Conservation (phyloP, 1,140 invertebrate genomes). For the Vollenhovia emeryi region DNA sequence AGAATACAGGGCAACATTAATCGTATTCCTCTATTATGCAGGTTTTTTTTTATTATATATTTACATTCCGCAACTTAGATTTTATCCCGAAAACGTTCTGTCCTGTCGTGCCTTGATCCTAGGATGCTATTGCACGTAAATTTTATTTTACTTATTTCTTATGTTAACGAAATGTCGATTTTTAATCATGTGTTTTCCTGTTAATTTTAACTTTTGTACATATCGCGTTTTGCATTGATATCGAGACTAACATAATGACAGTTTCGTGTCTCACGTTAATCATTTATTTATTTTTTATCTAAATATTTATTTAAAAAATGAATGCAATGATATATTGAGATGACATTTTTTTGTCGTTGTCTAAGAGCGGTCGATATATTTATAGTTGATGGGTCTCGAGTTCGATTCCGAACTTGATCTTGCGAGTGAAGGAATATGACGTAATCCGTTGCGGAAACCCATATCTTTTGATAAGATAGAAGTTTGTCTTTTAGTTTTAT, state of each 20-base stretch:
- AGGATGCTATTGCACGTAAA: constrained; percentile 21
- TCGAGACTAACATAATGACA: not conserved
- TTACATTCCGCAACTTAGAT: constrained; percentile 35
- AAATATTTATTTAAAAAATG: not conserved
- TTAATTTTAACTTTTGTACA: not conserved
- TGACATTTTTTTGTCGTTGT: not conserved
- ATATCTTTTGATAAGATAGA: not conserved
- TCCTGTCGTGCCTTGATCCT: constrained; percentile 28
- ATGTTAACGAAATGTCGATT: not conserved
- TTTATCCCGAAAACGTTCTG: constrained; percentile 37
- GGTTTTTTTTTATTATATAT: constrained; percentile 13
- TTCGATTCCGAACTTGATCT: not conserved
- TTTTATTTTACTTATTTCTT: not conserved
- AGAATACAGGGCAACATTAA: not conserved
- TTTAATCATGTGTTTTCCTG: not conserved
- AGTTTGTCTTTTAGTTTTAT: not conserved
- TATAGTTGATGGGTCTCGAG: not conserved
- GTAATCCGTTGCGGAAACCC: not conserved
- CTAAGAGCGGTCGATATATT: not conserved
- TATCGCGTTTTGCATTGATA: not conserved
- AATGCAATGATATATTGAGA: not conserved
- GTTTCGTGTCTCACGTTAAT: not conserved
- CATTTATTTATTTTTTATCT: not conserved
- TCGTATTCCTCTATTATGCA: constrained; percentile 13
- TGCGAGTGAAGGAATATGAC: not conserved